Conservation (phyloP, 1,140 invertebrate genomes). For the Bombyx mori region ASM3026992v2 NC_085114.1:11830001-11830500, state of each 20-base stretch:
- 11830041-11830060: too few relatives aligned
- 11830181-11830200: conserved; percentile 13
- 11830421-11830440: too few relatives aligned
- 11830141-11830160: neutral
- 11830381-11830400: too few relatives aligned
- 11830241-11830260: conserved; percentile 25
- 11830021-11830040: too few relatives aligned
- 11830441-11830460: too few relatives aligned
- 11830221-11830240: conserved; percentile 3
- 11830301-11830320: conserved; percentile 51
- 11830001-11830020: too few relatives aligned
- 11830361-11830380: neutral
- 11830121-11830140: conserved; percentile 5
- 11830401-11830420: too few relatives aligned
- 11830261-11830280: conserved; percentile 56
- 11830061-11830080: too few relatives aligned
- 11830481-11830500: too few relatives aligned
- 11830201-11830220: conserved; percentile 9
- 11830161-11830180: conserved; percentile 7
- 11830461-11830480: too few relatives aligned
- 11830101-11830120: conserved; percentile 5
- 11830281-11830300: conserved; percentile 51
- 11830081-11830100: too few relatives aligned
- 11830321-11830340: conserved; percentile 63
- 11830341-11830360: conserved; percentile 63